phyloP scores from a whole-genome alignment of 2,113 vertebrate species.

The Melozone crissalis region DNA sequence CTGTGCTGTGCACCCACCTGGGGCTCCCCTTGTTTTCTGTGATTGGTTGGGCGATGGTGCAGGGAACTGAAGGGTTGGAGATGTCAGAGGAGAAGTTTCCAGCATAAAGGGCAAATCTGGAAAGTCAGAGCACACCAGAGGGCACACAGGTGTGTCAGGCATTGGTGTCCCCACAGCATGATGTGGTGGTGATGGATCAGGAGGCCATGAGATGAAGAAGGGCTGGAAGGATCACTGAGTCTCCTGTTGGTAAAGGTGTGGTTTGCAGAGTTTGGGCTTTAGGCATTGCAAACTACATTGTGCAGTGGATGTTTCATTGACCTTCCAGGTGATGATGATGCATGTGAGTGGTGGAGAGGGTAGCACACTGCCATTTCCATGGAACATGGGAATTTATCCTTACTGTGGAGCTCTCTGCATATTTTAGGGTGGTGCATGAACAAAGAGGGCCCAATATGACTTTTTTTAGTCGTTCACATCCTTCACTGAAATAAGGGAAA shows the following conservation, averaged over 20 bases:
- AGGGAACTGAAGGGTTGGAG: background rate
- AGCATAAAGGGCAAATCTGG: background rate
- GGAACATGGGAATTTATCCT: background rate
- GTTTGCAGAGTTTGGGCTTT: background rate
- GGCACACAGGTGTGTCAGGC: background rate
- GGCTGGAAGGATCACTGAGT: background rate
- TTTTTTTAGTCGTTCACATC: too few species aligned
- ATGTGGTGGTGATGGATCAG: background rate
- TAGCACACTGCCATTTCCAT: background rate
- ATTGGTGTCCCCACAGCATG: background rate
- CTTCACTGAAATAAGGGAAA: too few species aligned
- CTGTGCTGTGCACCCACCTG: fast-evolving
- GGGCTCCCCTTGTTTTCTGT: background rate
- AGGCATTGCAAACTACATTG: background rate
- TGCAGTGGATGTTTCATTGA: background rate
- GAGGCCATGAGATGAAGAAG: background rate
- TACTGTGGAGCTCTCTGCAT: background rate
- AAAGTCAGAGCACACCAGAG: background rate
- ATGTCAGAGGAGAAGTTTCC: background rate
- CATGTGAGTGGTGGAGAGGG: background rate
- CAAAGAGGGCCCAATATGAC: background rate
- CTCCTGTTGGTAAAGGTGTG: fast-evolving
- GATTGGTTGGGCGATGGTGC: background rate
- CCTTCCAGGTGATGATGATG: background rate
- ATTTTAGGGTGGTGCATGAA: background rate